Percentiles rank a stretch among this genome's conserved stretches.
Evolutionary conservation across 2,113 vertebrate species (phyloP).

Genomic region (Mola mola): DNA sequence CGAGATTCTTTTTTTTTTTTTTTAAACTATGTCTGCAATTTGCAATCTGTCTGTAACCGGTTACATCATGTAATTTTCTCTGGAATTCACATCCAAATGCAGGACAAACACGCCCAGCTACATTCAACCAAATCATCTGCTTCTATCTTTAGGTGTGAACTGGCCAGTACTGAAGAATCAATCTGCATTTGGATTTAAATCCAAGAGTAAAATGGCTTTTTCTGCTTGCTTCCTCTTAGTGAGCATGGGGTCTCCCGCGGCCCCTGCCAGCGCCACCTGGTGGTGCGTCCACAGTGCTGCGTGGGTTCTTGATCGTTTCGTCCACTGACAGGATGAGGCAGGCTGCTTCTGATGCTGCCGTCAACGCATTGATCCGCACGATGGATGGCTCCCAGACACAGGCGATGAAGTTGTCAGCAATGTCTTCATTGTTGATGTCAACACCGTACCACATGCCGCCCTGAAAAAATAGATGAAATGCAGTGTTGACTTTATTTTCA

Average conservation of each 20-base stretch:
- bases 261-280: constrained; percentile 78
- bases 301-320: constrained; percentile 96
- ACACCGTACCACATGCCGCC: constrained; percentile 94
- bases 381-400: constrained; percentile 96
- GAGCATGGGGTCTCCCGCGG: constrained; percentile 85
- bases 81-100: constrained; percentile 39
- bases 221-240: constrained; percentile 58
- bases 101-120: constrained; percentile 7
- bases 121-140: not conserved
- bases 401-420: constrained; percentile 89
- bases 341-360: constrained; percentile 92
- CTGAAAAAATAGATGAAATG: constrained; percentile 58
- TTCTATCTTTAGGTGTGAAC: not conserved
- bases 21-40: constrained; percentile 9
- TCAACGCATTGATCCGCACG: constrained; percentile 93
- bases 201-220: constrained; percentile 13
- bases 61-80: constrained; percentile 19
- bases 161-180: not conserved
- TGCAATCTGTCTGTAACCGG: constrained; percentile 6
- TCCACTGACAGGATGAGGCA: constrained; percentile 96
- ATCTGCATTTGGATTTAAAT: constrained; percentile 37
- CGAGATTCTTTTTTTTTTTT: not conserved
- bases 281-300: constrained; percentile 81
- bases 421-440: constrained; percentile 95
- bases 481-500: not conserved